A percentile compares a stretch with the other conserved stretches of the same genome.
Conservation (phyloP, 2,888 invertebrate genomes). For the Eristalinus aeneus region DNA sequence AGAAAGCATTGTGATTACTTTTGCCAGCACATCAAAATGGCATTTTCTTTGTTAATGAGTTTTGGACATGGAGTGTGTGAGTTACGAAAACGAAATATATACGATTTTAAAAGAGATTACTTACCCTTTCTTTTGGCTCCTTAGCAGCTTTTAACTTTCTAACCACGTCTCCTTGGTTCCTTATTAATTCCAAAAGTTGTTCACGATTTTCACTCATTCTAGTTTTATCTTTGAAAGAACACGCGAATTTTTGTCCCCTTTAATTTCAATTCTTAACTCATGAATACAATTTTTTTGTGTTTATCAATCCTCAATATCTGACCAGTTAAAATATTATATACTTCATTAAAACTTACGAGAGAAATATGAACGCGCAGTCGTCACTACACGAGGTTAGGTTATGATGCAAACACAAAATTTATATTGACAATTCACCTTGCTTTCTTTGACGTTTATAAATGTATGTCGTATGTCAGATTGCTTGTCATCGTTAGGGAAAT, state of each 20-base stretch:
- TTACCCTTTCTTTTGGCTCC: slow-evolving; percentile 88
- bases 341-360: not conserved
- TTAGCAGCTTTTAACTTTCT: slow-evolving; percentile 90
- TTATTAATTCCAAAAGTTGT: slow-evolving; percentile 83
- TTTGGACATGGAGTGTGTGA: not conserved
- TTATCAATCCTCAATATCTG: slow-evolving; percentile 32
- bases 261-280: slow-evolving; percentile 31
- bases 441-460: slow-evolving; percentile 44
- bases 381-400: slow-evolving; percentile 50
- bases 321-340: not conserved
- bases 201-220: slow-evolving; percentile 82
- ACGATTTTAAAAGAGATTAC: slow-evolving; percentile 4
- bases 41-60: slow-evolving; percentile 9
- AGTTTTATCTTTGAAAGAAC: slow-evolving; percentile 26
- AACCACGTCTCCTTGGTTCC: slow-evolving; percentile 90
- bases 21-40: slow-evolving; percentile 64
- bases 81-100: not conserved
- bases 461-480: no score
- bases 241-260: slow-evolving; percentile 24
- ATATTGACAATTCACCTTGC: not conserved
- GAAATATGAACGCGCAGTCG: slow-evolving; percentile 35
- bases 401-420: slow-evolving; percentile 46
- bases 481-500: slow-evolving; percentile 1
- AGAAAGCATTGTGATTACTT: slow-evolving; percentile 39
- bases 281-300: slow-evolving; percentile 22